Evolutionary conservation across 53 echinoderm and acorn worm species (phyloP).

Genomic region (Actinopyga echinites): DNA sequence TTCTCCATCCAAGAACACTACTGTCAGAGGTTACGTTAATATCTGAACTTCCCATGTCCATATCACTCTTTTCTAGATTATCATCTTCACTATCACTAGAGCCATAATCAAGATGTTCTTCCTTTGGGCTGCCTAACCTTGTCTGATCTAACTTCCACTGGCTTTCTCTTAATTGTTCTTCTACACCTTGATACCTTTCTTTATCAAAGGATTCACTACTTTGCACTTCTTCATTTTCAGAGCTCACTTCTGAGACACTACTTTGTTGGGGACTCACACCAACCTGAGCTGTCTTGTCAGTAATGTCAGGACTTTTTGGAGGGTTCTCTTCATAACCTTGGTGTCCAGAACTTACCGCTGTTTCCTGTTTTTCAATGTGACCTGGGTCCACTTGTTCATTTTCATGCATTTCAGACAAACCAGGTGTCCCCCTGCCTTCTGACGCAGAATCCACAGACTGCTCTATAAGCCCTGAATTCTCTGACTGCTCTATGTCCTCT

Average conservation of each 20-base stretch:
- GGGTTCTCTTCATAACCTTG: too few species aligned
- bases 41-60: conserved; percentile 1
- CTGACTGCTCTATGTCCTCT: conserved; percentile 12
- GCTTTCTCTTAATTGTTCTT: not conserved
- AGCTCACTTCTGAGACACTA: conserved; percentile 36
- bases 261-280: not conserved
- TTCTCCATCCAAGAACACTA: conserved; percentile 32
- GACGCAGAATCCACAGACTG: conserved; percentile 1
- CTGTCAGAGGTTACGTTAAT: not conserved
- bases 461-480: not conserved
- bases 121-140: conserved; percentile 20
- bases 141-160: not conserved
- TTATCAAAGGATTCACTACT: not conserved
- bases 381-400: not conserved
- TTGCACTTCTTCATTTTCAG: conserved; percentile 3
- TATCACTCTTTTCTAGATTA: conserved; percentile 24
- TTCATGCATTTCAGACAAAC: conserved; percentile 19
- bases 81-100: conserved; percentile 40
- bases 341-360: too few species aligned
- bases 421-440: not conserved
- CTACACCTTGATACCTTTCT: not conserved
- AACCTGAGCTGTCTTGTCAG: not conserved
- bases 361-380: not conserved
- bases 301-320: too few species aligned
- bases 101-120: conserved; percentile 32